phyloP scores from a whole-genome alignment of 2,113 vertebrate species.

The Anser cygnoides region DNA sequence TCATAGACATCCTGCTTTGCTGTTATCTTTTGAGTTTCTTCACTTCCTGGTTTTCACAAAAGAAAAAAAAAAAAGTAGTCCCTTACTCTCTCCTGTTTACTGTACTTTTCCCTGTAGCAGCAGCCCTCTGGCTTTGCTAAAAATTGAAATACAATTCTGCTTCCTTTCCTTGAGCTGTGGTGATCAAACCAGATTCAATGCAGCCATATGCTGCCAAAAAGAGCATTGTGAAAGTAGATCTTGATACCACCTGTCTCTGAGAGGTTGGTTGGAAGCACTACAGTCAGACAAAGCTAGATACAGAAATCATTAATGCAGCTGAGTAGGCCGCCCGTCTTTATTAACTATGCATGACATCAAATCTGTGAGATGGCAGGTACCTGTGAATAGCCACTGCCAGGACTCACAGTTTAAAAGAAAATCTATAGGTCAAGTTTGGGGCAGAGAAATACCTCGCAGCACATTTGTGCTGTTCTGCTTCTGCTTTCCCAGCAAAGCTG shows the following conservation, averaged over 20 bases:
- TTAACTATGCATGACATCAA: accelerated
- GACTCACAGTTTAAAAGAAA: background rate
- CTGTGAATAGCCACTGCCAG: background rate
- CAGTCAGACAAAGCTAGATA: background rate
- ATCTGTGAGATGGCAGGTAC: background rate
- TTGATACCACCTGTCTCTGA: background rate
- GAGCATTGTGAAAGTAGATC: background rate
- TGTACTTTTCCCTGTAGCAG: background rate
- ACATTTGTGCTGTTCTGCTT: background rate
- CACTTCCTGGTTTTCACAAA: constrained; percentile 48
- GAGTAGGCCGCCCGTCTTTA: background rate
- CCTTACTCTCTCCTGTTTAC: constrained; percentile 21
- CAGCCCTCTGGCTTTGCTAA: background rate
- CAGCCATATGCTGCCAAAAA: background rate
- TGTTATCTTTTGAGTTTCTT: constrained; percentile 70
- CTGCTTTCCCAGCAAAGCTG: background rate
- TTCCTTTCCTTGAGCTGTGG: background rate
- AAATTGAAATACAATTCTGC: background rate
- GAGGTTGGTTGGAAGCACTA: background rate
- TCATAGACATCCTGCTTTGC: constrained; percentile 2
- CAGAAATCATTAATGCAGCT: background rate
- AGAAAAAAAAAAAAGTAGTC: background rate
- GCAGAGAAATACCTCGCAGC: background rate
- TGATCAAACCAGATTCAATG: background rate
- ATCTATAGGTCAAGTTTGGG: background rate